Evolutionary conservation across 2,888 invertebrate species (phyloP).

Genomic region (Alcis repandata): DNA sequence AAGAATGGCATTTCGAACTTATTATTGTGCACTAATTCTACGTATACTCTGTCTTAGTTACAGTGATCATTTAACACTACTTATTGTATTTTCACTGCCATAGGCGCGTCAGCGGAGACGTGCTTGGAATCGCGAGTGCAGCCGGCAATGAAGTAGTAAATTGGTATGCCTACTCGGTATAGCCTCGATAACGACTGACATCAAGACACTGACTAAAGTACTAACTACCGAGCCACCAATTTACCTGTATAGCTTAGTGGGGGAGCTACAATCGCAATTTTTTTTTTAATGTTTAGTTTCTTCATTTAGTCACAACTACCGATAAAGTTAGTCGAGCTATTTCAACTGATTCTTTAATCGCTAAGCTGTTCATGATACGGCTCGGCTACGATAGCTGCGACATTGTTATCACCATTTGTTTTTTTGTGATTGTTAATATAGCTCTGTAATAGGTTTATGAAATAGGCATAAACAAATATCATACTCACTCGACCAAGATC

Average conservation of each 20-base stretch:
- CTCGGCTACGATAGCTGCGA: background rate
- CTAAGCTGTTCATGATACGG: background rate
- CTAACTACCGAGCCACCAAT: background rate
- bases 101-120: background rate
- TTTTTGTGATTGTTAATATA: background rate
- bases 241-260: background rate
- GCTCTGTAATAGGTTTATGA: background rate
- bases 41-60: background rate
- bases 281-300: no score
- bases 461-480: no score
- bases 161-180: conserved; percentile 6
- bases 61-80: no score
- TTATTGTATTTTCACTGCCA: background rate
- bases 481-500: no score
- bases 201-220: background rate
- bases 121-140: background rate
- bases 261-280: background rate
- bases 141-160: background rate
- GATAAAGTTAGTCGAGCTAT: background rate
- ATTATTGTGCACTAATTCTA: background rate
- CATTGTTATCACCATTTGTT: background rate
- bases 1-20: conserved; percentile 70
- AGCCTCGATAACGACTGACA: background rate
- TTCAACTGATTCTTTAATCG: background rate
- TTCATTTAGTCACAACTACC: no score